Percentiles rank a stretch among this genome's conserved stretches.
Conservation (phyloP, 2,888 invertebrate genomes). For the Rotaria magnacalcarata region DNA sequence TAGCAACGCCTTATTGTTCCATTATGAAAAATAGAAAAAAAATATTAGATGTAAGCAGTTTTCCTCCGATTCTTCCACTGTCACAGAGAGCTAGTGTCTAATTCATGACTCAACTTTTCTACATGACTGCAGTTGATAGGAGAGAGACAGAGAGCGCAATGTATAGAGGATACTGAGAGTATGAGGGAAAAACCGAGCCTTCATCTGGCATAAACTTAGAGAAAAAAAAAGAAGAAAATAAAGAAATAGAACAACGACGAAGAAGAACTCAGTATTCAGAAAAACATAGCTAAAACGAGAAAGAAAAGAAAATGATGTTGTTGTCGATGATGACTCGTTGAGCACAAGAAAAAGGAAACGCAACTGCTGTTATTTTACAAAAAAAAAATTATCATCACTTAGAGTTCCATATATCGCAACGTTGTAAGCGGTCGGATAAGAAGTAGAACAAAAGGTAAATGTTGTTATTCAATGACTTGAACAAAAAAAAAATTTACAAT, state of each 20-base stretch:
- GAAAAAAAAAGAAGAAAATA: neutral
- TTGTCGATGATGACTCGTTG: neutral
- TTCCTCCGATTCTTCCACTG: neutral
- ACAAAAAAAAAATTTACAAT: no score
- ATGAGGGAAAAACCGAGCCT: neutral
- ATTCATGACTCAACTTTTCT: neutral
- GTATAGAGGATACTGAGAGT: neutral
- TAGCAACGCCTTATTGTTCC: neutral
- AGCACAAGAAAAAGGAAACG: neutral
- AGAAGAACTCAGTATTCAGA: neutral
- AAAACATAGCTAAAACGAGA: neutral
- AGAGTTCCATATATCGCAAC: neutral
- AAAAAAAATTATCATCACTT: neutral
- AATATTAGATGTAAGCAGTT: neutral
- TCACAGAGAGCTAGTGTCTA: neutral
- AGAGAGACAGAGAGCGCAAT: neutral
- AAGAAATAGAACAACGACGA: neutral
- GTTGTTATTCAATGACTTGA: neutral
- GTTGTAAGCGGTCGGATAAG: neutral
- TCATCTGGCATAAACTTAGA: neutral
- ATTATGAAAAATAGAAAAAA: neutral
- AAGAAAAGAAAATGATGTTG: constrained; percentile 16
- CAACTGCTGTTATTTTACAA: neutral
- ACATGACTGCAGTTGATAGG: neutral
- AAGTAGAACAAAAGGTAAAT: neutral